Percentiles rank a stretch among this genome's conserved stretches.
These are phyloP conservation scores for Pandion haliaetus DNA, from an alignment of 2,113 vertebrate species.

Conservation along the genomic window DNA sequence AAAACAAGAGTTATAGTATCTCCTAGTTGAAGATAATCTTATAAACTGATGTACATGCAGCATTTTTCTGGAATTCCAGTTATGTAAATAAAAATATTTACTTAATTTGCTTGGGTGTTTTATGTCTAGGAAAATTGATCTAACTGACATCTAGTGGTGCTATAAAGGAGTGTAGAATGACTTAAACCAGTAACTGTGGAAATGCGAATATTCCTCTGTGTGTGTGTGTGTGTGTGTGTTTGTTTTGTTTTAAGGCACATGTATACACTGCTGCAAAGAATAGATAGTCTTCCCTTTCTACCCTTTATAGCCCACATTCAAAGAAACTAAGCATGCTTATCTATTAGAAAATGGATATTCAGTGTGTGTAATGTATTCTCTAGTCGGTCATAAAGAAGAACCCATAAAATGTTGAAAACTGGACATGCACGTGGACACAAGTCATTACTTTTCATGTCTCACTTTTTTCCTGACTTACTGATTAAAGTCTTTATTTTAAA, in stretches of 20 bases:
- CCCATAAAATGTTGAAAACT: not conserved
- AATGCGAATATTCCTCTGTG: not conserved
- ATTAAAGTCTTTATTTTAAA: not conserved
- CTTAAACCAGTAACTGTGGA: not conserved
- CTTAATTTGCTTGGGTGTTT: not conserved
- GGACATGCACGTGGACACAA: accelerated
- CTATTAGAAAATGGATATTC: not conserved
- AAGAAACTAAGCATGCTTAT: not conserved
- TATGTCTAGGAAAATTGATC: not conserved
- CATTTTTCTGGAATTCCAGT: not conserved
- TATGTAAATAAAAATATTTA: not conserved
- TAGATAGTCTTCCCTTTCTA: not conserved
- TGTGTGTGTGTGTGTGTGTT: not conserved
- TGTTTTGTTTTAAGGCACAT: not conserved
- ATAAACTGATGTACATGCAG: not conserved
- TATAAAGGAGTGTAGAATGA: not conserved
- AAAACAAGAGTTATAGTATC: not conserved
- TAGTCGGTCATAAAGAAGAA: not conserved
- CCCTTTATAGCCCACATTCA: not conserved
- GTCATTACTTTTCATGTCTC: not conserved
- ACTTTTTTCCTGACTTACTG: not conserved
- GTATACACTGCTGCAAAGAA: not conserved
- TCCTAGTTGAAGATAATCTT: not conserved
- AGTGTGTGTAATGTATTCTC: not conserved
- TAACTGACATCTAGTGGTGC: not conserved